Base-by-base conservation (phyloP, 2,797 vertebrate genomes). In the Tenualosa ilisha region DNA sequence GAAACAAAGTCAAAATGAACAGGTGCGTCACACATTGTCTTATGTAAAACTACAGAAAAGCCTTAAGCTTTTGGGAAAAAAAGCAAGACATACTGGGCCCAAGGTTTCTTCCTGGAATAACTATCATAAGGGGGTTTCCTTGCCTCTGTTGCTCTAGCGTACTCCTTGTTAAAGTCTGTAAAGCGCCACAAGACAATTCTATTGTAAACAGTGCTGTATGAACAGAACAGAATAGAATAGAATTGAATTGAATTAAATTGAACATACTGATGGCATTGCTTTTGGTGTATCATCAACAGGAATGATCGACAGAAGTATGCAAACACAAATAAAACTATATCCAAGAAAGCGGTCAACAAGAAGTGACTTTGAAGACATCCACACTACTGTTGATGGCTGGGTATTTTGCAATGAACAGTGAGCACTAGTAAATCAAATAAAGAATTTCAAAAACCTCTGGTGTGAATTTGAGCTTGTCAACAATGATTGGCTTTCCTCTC, bases 281-380 rank as follows among this genome's bases (percentile, higher is more conserved):
- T 37, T 46, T 75, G 7, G 61, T 81, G 68, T 51, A 3, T 87
- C 83, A 54, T 82, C 86, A 79, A 86, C 90, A 97, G 96, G 91
- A 97, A 96, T 85, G 96, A 97, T 90, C 93, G 93, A 50, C 95
- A 96, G 1, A 97, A 97, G 90, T 96, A 96, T 82, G 4, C 79
- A 86, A 97, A 93, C 89, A 84, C 54, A 46, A 91, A 91, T 90
- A 97, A 97, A 92, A 97, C 96, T 0, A 84, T 96, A 81, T 95
- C 96, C 11, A 93, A 93, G 87, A 96, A 94, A 87, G 92, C 94
- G 1, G 86, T 61, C 24, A 26, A 56, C 65, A 93, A 93, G 6
- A 95, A 95, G 88, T 94, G 94, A 79, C 17, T 2, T 46, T 79
- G 17, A 79, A 46, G 72, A 17, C 65, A 37, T 15, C 72, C 20